Evolutionary conservation across 2,797 vertebrate genomes (phyloP), one percentile per base, ranked within the genome.

Genomic region (Centropyge bicolor): DNA sequence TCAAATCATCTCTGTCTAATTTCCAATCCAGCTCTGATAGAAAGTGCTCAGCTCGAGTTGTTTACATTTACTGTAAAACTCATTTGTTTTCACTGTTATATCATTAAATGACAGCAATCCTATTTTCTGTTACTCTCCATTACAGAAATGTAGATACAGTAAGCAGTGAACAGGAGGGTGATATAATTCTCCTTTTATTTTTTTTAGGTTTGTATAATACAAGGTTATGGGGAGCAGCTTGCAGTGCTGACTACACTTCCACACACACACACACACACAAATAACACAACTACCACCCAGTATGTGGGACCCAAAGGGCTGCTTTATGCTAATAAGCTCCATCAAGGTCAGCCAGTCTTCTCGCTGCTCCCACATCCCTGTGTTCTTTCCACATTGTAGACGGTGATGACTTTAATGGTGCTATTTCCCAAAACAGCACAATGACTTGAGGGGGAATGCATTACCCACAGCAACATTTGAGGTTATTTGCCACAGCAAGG

Each of bases 331-430:
- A 91, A 95, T 94, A 41, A 85, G 81, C 83, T 85, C 84, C 82
- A 91, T 88, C 91, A 93, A 94, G 93, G 93, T 94, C 91, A 91
- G 87, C 59, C 85, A 81, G 81, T 87, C 82, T 88, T 85, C 86
- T 59, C 20, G 4, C 70, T 74, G 72, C 57, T 66, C 74, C 62
- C 64, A 72, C 56, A 88, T 83, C 74, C 43, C 69, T 43, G 82
- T 80, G 89, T 89, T 84, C 86, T 86, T 83, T 90, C 83, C 82
- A 82, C 63, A 81, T 81, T 46, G 72, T 56, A 86, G 78, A 89
- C 91, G 84, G 76, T 92, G 91, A 92, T 92, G 89, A 88, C 78
- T 90, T 81, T 89, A 92, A 91, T 90, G 80, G 78, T 8, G 24
- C 87, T 60, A 81, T 90, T 89, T 89, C 80, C 54, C 67, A 85